Evolutionary conservation across 2,888 invertebrate species (phyloP).

Genomic region (Phengaris alcon): DNA sequence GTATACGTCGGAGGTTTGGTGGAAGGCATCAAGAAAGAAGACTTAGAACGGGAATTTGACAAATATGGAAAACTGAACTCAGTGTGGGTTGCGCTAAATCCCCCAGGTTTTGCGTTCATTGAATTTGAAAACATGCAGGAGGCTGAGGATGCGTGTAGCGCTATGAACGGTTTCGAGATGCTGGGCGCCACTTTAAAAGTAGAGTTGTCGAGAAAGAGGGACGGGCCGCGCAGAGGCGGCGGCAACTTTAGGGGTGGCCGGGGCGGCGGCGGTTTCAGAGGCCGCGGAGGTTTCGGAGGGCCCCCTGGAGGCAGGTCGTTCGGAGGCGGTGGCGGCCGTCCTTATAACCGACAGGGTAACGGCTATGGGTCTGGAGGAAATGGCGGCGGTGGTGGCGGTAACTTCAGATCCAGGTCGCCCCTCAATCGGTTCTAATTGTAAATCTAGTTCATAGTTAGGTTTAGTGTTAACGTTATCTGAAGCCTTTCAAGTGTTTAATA

Average conservation of each 20-base stretch:
- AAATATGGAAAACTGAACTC: slow-evolving; percentile 95
- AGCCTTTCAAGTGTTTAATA: slow-evolving; percentile 76
- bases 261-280: slow-evolving; percentile 79
- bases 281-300: slow-evolving; percentile 72
- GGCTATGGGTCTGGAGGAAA: slow-evolving; percentile 65
- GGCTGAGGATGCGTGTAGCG: slow-evolving; percentile 93
- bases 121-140: slow-evolving; percentile 93
- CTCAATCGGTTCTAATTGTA: slow-evolving; percentile 70
- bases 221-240: slow-evolving; percentile 83
- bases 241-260: slow-evolving; percentile 78
- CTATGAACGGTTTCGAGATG: slow-evolving; percentile 92
- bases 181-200: slow-evolving; percentile 92
- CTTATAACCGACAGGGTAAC: slow-evolving; percentile 72
- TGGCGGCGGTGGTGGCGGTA: slow-evolving; percentile 69
- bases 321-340: slow-evolving; percentile 48
- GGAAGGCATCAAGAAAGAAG: slow-evolving; percentile 94
- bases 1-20: slow-evolving; percentile 94
- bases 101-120: slow-evolving; percentile 96
- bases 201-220: slow-evolving; percentile 90
- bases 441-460: slow-evolving; percentile 73
- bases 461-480: slow-evolving; percentile 79
- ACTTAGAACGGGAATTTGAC: slow-evolving; percentile 93
- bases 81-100: slow-evolving; percentile 96
- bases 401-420: slow-evolving; percentile 77
- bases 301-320: slow-evolving; percentile 60